A percentile compares a stretch with the other conserved stretches of the same genome.
Conservation (phyloP, 2,888 invertebrate genomes). For the Orthonevra nobilis region DNA sequence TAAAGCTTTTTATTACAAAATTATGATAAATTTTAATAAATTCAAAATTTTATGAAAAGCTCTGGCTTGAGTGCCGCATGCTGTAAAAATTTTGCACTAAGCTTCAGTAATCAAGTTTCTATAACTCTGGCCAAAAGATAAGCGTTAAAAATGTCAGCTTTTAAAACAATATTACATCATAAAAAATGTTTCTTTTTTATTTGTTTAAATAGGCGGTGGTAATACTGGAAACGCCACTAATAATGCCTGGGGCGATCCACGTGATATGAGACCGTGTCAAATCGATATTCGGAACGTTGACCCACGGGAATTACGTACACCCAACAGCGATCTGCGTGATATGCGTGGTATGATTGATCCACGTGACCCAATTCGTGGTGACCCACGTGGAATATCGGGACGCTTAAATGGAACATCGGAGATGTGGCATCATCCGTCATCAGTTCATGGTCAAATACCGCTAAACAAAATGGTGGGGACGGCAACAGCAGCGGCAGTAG, state of each 20-base stretch:
- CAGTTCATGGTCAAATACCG: slow-evolving; percentile 77
- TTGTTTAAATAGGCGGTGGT: slow-evolving; percentile 52
- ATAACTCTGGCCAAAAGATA: no score
- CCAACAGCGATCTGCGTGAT: slow-evolving; percentile 78
- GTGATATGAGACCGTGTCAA: slow-evolving; percentile 82
- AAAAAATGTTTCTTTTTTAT: neutral
- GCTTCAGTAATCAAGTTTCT: no score
- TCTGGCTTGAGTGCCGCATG: no score
- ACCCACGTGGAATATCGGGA: slow-evolving; percentile 90
- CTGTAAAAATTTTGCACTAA: no score
- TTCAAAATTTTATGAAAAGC: no score
- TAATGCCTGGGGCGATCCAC: slow-evolving; percentile 83
- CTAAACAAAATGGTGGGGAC: slow-evolving; percentile 82
- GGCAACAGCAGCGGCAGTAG: slow-evolving; percentile 77
- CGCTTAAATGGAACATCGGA: slow-evolving; percentile 89
- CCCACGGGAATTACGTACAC: slow-evolving; percentile 80
- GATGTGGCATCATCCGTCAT: slow-evolving; percentile 86
- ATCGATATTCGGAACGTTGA: slow-evolving; percentile 82
- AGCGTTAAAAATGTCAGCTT: no score
- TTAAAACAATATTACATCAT: no score
- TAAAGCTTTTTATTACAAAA: no score
- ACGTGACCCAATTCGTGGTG: slow-evolving; percentile 83
- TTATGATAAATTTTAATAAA: no score
- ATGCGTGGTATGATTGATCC: slow-evolving; percentile 81
- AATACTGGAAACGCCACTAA: slow-evolving; percentile 76